Conservation (phyloP, 1,140 invertebrate genomes). For the Heliconius nattereri region DNA sequence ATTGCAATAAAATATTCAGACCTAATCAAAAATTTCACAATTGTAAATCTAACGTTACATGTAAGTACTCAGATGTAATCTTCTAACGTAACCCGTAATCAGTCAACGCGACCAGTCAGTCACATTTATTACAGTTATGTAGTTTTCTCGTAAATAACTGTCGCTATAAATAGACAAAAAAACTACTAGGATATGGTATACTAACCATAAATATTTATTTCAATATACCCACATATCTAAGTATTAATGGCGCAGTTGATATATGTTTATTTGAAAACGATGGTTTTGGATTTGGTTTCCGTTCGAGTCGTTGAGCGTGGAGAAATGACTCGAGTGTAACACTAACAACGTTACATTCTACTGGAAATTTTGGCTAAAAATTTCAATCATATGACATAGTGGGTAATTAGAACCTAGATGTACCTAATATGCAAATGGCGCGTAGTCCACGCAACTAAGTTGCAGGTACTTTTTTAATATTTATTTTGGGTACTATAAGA, state of each 20-base stretch:
- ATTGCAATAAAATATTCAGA: background rate
- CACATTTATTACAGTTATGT: conserved; percentile 66
- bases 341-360: too few relatives aligned
- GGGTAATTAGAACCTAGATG: too few relatives aligned
- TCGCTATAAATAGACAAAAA: conserved; percentile 33
- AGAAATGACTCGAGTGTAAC: too few relatives aligned
- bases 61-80: conserved; percentile 15
- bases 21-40: conserved; percentile 5
- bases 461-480: too few relatives aligned
- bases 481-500: too few relatives aligned
- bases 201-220: background rate
- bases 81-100: conserved; percentile 50
- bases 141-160: conserved; percentile 71
- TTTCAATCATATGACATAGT: too few relatives aligned
- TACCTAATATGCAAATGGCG: too few relatives aligned
- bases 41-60: conserved; percentile 20
- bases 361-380: too few relatives aligned
- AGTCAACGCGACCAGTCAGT: conserved; percentile 58
- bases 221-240: background rate
- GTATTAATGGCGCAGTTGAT: background rate
- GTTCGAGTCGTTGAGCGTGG: too few relatives aligned
- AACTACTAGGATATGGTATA: background rate
- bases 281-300: background rate
- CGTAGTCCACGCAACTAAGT: too few relatives aligned
- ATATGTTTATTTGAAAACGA: background rate